Percentiles rank a stretch among this genome's conserved stretches.
Conservation (phyloP, 2,888 invertebrate genomes). For the Aphidius colemani region DNA sequence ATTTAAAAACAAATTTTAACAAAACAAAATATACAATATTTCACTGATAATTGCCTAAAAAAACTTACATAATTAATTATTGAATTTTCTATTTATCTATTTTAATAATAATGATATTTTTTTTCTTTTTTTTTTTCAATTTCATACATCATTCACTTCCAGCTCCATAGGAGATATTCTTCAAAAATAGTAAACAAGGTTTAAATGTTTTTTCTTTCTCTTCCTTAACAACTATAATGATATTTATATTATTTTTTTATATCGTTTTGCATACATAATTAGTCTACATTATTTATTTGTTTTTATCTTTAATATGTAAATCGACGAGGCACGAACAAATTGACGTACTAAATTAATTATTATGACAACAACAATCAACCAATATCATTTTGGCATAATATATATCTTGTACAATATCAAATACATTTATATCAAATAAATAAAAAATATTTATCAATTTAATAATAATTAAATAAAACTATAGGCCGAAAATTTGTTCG, state of each 20-base stretch:
- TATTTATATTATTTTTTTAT: background rate
- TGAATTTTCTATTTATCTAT: no score
- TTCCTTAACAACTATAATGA: background rate
- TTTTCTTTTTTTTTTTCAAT: no score
- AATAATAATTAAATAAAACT: conserved; percentile 7
- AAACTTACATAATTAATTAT: no score
- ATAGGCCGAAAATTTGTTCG: conserved; percentile 2
- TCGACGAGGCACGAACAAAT: conserved; percentile 1
- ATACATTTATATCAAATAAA: background rate
- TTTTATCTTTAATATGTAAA: background rate
- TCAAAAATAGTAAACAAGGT: no score
- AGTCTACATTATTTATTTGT: background rate
- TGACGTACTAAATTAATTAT: conserved; percentile 5
- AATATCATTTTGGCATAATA: background rate
- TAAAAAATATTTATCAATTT: background rate
- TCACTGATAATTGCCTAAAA: no score
- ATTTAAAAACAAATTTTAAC: no score
- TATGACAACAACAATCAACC: conserved; percentile 3
- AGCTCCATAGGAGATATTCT: no score
- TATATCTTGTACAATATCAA: background rate
- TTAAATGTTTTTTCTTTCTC: no score
- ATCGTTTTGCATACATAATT: background rate
- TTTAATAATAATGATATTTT: no score
- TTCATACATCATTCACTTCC: no score
- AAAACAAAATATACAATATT: no score